A percentile compares a stretch with the other conserved stretches of the same genome.
Conservation (phyloP, 2,113 vertebrate genomes). For the Entosphenus tridentatus region DNA sequence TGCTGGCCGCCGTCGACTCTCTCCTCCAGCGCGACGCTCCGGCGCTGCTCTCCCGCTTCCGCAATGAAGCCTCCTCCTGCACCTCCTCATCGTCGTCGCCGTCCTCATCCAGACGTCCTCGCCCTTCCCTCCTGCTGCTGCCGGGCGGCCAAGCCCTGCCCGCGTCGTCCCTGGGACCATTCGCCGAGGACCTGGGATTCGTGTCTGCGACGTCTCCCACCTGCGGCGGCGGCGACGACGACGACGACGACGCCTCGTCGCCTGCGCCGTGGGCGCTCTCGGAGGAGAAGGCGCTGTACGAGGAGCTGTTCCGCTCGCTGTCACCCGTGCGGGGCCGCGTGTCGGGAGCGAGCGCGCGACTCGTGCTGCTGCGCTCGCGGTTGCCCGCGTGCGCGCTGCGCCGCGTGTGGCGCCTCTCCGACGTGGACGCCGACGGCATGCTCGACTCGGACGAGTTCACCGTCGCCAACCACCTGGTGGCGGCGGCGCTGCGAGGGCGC, state of each 20-base stretch:
- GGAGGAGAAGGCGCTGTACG: not conserved
- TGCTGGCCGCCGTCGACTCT: no score
- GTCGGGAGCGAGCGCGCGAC: not conserved
- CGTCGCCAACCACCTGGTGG: not conserved
- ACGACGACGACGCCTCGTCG: not conserved
- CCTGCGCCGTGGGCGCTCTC: slow-evolving; percentile 1
- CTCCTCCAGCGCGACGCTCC: no score
- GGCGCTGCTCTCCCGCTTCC: no score
- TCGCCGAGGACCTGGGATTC: not conserved
- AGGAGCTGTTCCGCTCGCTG: not conserved
- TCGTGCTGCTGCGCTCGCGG: slow-evolving; percentile 2
- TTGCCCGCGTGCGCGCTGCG: not conserved
- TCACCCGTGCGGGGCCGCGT: not conserved
- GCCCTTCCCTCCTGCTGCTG: no score
- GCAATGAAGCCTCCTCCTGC: no score
- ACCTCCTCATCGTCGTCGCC: no score
- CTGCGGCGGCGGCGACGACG: not conserved
- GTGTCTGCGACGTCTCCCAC: not conserved
- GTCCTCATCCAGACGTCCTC: no score
- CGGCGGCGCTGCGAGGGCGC: slow-evolving; percentile 2
- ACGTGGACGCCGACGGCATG: slow-evolving; percentile 1
- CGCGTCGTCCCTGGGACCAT: not conserved
- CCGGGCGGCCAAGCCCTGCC: not conserved
- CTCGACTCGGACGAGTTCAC: slow-evolving; percentile 1
- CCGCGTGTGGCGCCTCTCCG: not conserved